Evolutionary conservation across 2,797 vertebrate species (phyloP).

Genomic region (Tachyglossus aculeatus): DNA sequence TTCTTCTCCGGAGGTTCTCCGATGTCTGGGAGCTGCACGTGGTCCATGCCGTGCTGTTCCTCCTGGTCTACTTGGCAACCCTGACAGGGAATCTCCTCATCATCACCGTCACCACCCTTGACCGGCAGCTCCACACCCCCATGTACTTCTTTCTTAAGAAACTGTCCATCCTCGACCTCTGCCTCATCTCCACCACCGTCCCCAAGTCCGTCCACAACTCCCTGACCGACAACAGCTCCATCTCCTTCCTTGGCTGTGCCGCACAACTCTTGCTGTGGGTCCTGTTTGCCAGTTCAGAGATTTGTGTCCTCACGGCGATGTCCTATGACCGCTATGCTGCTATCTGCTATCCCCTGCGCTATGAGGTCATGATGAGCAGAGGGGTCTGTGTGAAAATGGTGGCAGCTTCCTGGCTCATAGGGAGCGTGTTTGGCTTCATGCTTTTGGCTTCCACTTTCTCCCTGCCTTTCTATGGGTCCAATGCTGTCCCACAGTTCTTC

Average conservation of each 20-base stretch:
- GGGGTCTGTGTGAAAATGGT: slow-evolving; percentile 19
- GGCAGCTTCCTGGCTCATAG: slow-evolving; percentile 8
- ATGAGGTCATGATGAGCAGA: slow-evolving; percentile 11
- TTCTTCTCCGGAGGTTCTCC: background rate
- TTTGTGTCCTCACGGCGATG: slow-evolving; percentile 42
- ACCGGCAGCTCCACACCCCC: background rate
- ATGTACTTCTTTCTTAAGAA: background rate
- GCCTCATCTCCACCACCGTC: background rate
- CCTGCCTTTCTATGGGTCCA: too few relatives aligned
- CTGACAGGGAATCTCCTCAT: background rate
- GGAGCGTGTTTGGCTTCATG: background rate
- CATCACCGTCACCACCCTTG: background rate
- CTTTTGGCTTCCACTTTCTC: background rate
- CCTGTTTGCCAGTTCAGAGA: slow-evolving; percentile 29
- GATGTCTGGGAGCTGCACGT: background rate
- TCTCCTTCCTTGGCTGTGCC: slow-evolving; percentile 9
- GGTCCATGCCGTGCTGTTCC: background rate
- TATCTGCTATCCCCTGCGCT: slow-evolving; percentile 31
- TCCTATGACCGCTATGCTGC: slow-evolving; percentile 32
- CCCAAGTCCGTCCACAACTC: background rate
- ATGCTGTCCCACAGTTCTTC: too few relatives aligned
- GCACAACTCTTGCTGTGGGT: slow-evolving; percentile 41
- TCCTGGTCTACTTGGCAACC: background rate
- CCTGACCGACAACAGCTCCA: background rate
- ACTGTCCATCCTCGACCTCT: background rate